A percentile compares a stretch with the other conserved stretches of the same genome.
These are phyloP conservation scores for Cottus gobio DNA, from an alignment of 2,113 vertebrate genomes.

Conservation along the genomic window DNA sequence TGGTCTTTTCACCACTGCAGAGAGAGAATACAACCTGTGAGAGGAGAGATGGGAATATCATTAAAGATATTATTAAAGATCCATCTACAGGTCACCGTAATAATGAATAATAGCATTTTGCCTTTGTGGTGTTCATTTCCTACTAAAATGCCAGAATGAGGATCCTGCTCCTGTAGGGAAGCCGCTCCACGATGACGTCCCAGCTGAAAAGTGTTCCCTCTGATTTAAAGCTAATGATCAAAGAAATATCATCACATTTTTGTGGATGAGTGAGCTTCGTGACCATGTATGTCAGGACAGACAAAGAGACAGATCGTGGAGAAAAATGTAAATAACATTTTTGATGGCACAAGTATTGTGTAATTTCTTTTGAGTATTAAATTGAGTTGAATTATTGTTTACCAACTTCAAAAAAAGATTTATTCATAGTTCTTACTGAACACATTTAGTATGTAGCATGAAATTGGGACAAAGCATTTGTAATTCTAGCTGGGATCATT, in stretches of 20 bases:
- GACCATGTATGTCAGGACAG: too few species aligned
- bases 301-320: too few species aligned
- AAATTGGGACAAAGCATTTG: too few species aligned
- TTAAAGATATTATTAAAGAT: neutral
- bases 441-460: too few species aligned
- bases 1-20: neutral
- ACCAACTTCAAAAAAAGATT: too few species aligned
- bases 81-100: neutral
- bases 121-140: neutral
- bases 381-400: too few species aligned
- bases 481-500: too few species aligned
- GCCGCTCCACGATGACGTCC: neutral
- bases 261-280: neutral
- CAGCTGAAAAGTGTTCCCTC: neutral
- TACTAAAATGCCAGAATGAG: constrained; percentile 1
- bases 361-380: too few species aligned
- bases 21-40: neutral
- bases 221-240: neutral
- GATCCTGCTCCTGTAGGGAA: neutral
- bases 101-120: neutral
- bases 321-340: too few species aligned
- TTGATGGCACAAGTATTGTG: too few species aligned
- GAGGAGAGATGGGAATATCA: neutral
- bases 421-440: too few species aligned
- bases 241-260: too few species aligned